Evolutionary conservation across 2,113 vertebrate genomes (phyloP), one percentile per base, ranked within the genome.

Genomic region (Centropristis striata): DNA sequence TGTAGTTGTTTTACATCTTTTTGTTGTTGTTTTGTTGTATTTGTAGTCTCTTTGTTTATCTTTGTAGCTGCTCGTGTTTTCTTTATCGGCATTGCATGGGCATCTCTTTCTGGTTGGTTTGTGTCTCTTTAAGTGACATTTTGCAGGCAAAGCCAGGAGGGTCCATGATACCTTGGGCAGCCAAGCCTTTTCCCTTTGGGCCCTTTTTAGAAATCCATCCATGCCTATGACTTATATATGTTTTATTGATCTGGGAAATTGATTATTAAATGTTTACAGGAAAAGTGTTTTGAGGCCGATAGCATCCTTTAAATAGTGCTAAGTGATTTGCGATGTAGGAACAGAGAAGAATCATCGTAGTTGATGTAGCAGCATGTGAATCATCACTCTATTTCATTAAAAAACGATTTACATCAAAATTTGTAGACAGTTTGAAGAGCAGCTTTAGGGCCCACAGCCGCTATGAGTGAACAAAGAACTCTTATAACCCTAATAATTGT

Each of bases 331-430:
- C 13, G 6, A 16, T 41, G 39, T 1, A 58, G 54, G 54, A 37
- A 4, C 1, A 32, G 20, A 65, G 67, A 42, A 57, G 11, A 8
- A 21, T 51, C 4, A 3, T 70, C 51, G 9, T 16, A 42, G 28
- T 55, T 64, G 58, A 76, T 69, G 59, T 60, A 58, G 5, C 70
- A 44, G 32, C 16, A 12, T 39, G 51, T 65, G 46, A 77, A 71
- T 82, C 67, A 74, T 50, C 63, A 1, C 20, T 36, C 37, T 21
- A n/a, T 25, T 67, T 60, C 54, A 21, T 18, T 60, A 28, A 81
- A 69, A 75, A 83, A 73, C n/a, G 39, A 27, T 65, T 50, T 46
- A 27, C n/a, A 42, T 53, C 42, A 50, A 83, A 79, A 71, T 6
- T 49, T 65, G 27, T 4, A 36, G 75, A 65, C 71, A 57, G 57